phyloP scores from a whole-genome alignment of 2,888 invertebrate species.

The Euplexia lucipara region DNA sequence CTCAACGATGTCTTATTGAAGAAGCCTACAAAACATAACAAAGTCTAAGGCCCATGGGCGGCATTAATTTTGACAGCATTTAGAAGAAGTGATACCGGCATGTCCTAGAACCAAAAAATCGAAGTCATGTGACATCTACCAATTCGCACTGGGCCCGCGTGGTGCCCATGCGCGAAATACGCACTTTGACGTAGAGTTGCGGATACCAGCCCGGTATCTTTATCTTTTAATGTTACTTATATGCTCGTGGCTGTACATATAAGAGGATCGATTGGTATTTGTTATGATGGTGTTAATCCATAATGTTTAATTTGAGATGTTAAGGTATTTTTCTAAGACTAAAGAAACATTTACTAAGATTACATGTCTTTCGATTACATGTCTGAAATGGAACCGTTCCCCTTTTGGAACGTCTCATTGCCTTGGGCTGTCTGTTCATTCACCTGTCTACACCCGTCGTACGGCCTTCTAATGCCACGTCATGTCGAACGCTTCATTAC shows the following conservation, averaged over 20 bases:
- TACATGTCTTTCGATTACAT: not conserved
- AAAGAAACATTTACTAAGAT: not conserved
- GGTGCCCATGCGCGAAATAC: too few species aligned
- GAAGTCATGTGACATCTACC: too few species aligned
- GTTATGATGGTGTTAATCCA: conserved; percentile 55
- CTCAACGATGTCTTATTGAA: too few species aligned
- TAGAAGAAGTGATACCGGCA: too few species aligned
- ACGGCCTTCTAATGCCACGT: not conserved
- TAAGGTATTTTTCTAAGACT: not conserved
- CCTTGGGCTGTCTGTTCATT: not conserved
- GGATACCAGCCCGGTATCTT: too few species aligned
- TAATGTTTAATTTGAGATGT: conserved; percentile 5
- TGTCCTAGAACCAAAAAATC: too few species aligned
- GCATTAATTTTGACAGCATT: too few species aligned
- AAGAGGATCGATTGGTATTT: conserved; percentile 54
- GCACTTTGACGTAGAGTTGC: too few species aligned
- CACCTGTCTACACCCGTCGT: conserved; percentile 1
- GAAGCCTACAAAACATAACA: too few species aligned
- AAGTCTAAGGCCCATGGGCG: too few species aligned
- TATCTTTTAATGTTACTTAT: too few species aligned
- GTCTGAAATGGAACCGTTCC: not conserved
- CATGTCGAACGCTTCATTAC: conserved; percentile 16
- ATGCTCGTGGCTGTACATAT: conserved; percentile 19
- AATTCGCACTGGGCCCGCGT: too few species aligned
- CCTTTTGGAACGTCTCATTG: not conserved